phyloP scores from a whole-genome alignment of 2,888 invertebrate species.

The Nymphalis polychloros region DNA sequence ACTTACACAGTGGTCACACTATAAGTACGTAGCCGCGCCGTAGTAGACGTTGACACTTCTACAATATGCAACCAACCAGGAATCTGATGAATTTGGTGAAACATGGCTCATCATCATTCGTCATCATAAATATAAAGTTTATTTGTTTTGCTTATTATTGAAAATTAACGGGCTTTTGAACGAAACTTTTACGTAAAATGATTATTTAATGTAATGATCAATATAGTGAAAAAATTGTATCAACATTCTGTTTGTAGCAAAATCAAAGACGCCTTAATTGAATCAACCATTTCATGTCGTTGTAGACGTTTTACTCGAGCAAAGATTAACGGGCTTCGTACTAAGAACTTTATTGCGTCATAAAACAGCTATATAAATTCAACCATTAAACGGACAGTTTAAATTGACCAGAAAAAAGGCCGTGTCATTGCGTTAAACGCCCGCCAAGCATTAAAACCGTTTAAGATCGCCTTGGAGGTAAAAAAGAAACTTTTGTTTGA shows the following conservation, averaged over 20 bases:
- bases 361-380: conserved; percentile 73
- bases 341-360: conserved; percentile 71
- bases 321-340: conserved; percentile 70
- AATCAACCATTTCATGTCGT: conserved; percentile 37
- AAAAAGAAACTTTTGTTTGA: not conserved
- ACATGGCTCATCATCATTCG: no score
- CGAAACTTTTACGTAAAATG: no score
- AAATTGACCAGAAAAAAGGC: conserved; percentile 74
- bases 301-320: conserved; percentile 58
- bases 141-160: no score
- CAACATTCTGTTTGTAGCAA: conserved; percentile 6
- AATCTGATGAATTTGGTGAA: no score
- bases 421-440: conserved; percentile 43
- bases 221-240: not conserved
- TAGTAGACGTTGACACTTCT: no score
- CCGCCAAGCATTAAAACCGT: conserved; percentile 25
- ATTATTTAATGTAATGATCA: no score
- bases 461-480: conserved; percentile 8
- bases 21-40: no score
- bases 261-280: conserved; percentile 31
- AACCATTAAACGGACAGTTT: conserved; percentile 66
- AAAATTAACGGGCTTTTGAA: no score
- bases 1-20: no score
- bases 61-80: no score
- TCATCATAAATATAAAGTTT: no score